phyloP scores from a whole-genome alignment of 2,888 invertebrate species.

The Drosophila ustulata region DNA sequence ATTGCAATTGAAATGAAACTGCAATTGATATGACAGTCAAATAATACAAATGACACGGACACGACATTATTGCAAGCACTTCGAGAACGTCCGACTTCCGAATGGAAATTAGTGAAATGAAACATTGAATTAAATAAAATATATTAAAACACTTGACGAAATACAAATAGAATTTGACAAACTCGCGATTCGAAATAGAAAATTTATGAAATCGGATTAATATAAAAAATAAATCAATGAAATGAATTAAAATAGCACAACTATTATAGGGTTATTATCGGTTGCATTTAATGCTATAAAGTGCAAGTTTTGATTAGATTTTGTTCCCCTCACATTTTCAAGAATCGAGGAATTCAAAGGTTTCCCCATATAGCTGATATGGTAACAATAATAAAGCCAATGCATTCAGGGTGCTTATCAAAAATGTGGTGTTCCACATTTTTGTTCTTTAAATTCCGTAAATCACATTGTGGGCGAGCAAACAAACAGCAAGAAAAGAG shows the following conservation, averaged over 20 bases:
- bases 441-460: slow-evolving; percentile 12
- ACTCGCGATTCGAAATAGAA: no score
- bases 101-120: background rate
- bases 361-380: slow-evolving; percentile 1
- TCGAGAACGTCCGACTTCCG: no score
- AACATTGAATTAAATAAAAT: no score
- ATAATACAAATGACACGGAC: no score
- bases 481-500: slow-evolving; percentile 2
- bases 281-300: no score
- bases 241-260: background rate
- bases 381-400: slow-evolving; percentile 13
- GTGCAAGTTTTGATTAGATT: background rate
- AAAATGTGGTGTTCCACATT: slow-evolving; percentile 11
- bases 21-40: background rate
- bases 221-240: background rate
- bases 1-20: background rate
- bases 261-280: no score
- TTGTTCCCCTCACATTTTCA: background rate
- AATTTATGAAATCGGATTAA: background rate
- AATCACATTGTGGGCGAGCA: slow-evolving; percentile 17
- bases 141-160: no score
- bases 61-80: no score
- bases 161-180: no score
- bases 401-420: slow-evolving; percentile 20
- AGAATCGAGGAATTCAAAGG: no score